Evolutionary conservation across 2,888 invertebrate species (phyloP), one percentile per base, ranked within the genome.

Genomic region (Acronicta psi): DNA sequence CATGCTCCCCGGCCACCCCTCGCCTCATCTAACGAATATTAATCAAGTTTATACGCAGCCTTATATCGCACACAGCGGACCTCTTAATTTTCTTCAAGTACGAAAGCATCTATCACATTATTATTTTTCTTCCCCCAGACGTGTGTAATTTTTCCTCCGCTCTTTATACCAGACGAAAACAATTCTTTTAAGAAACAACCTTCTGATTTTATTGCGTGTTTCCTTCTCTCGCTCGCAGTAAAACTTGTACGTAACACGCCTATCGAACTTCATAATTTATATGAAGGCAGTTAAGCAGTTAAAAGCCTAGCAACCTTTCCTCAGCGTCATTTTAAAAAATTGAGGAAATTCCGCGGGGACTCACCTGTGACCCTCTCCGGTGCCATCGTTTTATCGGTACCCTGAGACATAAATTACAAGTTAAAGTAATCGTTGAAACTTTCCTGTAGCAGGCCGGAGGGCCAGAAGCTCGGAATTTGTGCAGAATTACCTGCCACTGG

Each of bases 401-500:
- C 85, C 84, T 69, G 81, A 81, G 83, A 90, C 89, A 92, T 92
- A 92, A 93, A 93, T 92, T 92, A 88, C 88, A 84, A 88, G 88
- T 87, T 87, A 89, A 91, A 91, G 92, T 92, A 92, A 93, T 92
- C 91, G 92, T 88, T 90, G 88, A 89, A 93, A 92, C 87, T 93
- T 93, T 90, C 82, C 84, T 84, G 85, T 82, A 87, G 84, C 84
- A 85, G 81, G 83, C 81, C 83, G 82, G 84, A 85, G 87, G 84
- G 85, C 83, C 83, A 86, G 80, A 78, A 81, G 84, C 84, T 75
- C 82, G 88, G 87, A 92, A 92, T 91, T 92, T 90, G 87, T 88
- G 87, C 88, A 86, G 90, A 92, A 95, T 95, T 95, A 95, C 95
- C 95, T 95, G 95, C 95, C 95, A 95, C 92, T 89, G 93, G 92